These are phyloP conservation scores for Argentina silus DNA, from an alignment of 2,797 vertebrate species.

Conservation along the genomic window DNA sequence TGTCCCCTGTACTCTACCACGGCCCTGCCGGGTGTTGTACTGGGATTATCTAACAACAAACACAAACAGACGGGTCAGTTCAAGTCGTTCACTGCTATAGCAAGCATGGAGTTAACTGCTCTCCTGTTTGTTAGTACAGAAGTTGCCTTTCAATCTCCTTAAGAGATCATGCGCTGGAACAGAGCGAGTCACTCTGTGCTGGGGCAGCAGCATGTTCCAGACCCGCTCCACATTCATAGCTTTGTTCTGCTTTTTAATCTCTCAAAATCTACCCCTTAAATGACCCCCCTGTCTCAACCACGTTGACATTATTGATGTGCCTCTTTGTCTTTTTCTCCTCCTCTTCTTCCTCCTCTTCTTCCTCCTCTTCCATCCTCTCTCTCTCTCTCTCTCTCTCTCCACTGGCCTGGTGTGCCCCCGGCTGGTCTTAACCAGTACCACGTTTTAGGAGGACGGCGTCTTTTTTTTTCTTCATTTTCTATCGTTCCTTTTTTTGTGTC, in stretches of 20 bases:
- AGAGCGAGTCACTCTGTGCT: conserved; percentile 52
- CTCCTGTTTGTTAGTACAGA: conserved; percentile 50
- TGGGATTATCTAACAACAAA: conserved; percentile 11
- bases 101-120: too few species aligned
- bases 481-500: neutral
- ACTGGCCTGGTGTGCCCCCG: neutral
- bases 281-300: neutral
- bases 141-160: conserved; percentile 67
- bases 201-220: conserved; percentile 63
- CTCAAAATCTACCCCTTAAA: neutral
- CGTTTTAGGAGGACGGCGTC: neutral
- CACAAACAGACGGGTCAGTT: too few species aligned
- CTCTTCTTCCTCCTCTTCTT: neutral
- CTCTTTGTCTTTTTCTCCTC: neutral
- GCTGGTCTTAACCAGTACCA: conserved; percentile 11
- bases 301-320: neutral
- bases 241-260: conserved; percentile 35
- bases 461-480: conserved; percentile 13
- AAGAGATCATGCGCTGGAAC: conserved; percentile 70
- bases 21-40: conserved; percentile 17
- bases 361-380: conserved; percentile 7
- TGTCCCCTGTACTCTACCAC: neutral
- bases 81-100: too few species aligned
- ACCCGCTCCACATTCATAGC: conserved; percentile 46
- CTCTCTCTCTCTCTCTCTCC: neutral